Conservation (phyloP, 1,140 invertebrate genomes). For the Ylistrum balloti region DNA sequence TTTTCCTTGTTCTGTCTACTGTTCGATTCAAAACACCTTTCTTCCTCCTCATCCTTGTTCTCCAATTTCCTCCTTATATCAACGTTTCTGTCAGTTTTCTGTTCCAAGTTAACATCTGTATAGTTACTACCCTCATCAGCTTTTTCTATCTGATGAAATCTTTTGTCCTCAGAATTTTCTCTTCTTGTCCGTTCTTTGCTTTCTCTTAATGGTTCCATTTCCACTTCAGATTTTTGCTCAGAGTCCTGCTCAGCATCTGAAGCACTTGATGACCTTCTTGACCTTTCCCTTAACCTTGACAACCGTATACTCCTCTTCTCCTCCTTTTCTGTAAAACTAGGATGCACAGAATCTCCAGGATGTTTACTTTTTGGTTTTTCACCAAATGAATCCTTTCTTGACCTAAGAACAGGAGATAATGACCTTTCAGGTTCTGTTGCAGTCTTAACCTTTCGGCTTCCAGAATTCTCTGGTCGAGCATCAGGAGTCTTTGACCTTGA, state of each 20-base stretch:
- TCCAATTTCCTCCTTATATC: background rate
- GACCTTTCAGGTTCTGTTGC: background rate
- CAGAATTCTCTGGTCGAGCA: background rate
- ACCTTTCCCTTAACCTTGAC: background rate
- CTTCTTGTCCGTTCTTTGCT: constrained; percentile 38
- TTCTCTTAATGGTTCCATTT: background rate
- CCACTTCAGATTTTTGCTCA: constrained; percentile 46
- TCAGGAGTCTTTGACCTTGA: background rate
- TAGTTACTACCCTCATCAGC: constrained; percentile 40
- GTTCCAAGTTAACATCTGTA: background rate
- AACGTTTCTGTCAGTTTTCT: background rate
- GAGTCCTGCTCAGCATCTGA: constrained; percentile 8
- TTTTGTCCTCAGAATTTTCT: background rate
- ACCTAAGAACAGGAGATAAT: background rate
- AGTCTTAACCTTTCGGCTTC: background rate
- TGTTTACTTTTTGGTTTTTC: background rate
- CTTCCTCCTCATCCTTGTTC: background rate
- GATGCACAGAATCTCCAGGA: background rate
- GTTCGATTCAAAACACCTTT: background rate
- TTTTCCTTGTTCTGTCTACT: background rate
- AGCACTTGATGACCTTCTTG: background rate
- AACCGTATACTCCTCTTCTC: constrained; percentile 36
- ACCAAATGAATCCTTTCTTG: background rate
- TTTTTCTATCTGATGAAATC: background rate
- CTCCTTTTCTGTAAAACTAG: background rate